phyloP scores from a whole-genome alignment of 2,888 invertebrate genomes.

The Zootermopsis nevadensis region DNA sequence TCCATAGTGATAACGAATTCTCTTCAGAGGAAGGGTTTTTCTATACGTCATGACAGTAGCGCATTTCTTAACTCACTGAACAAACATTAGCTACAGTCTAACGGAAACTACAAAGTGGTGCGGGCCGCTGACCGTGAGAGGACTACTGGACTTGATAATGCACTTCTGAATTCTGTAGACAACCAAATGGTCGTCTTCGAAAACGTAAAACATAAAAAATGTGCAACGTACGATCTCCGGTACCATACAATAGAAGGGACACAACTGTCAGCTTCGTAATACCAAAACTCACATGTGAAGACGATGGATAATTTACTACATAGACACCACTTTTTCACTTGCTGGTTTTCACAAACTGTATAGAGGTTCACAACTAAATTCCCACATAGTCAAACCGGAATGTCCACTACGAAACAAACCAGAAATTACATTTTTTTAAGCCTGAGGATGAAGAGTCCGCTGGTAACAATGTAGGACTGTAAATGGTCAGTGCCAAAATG shows the following conservation, averaged over 20 bases:
- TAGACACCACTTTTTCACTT: conserved; percentile 1
- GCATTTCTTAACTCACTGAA: not conserved
- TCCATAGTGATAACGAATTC: too few relatives aligned
- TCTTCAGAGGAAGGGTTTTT: too few relatives aligned
- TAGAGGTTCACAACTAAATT: not conserved
- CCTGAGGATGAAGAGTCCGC: not conserved
- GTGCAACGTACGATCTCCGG: not conserved
- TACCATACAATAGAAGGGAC: not conserved
- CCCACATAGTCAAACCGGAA: conserved; percentile 10
- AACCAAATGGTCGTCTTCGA: not conserved
- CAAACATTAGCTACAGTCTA: not conserved
- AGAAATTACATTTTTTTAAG: conserved; percentile 1
- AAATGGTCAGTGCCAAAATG: conserved; percentile 10
- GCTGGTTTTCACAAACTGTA: not conserved
- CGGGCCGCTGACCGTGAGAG: not conserved
- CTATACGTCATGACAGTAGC: too few relatives aligned
- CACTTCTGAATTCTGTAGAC: not conserved
- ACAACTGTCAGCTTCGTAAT: not conserved
- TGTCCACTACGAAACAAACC: conserved; percentile 1
- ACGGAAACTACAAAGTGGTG: not conserved
- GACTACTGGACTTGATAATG: not conserved
- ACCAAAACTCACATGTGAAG: not conserved
- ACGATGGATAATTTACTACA: not conserved
- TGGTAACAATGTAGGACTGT: not conserved
- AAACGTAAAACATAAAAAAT: not conserved